Conservation (phyloP, 2,797 vertebrate genomes). For the Mus minutoides region DNA sequence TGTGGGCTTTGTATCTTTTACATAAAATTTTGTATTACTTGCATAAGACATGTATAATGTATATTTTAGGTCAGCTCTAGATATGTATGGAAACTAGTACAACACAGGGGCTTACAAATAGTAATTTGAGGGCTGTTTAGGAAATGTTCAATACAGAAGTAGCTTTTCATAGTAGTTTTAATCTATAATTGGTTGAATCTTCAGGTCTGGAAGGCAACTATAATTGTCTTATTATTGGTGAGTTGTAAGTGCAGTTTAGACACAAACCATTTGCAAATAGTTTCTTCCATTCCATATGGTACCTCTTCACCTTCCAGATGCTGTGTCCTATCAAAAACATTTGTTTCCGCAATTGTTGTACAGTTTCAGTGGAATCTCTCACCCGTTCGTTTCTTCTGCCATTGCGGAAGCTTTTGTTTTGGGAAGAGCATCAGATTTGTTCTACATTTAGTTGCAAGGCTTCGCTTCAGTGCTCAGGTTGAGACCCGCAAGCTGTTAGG, state of each 20-base stretch:
- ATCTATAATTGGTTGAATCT: neutral
- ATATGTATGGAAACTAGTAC: neutral
- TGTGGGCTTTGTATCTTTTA: too few species aligned
- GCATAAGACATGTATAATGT: neutral
- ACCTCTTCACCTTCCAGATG: neutral
- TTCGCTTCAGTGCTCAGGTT: neutral
- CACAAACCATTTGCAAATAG: conserved; percentile 5
- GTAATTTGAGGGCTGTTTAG: neutral
- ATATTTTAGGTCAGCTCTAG: neutral
- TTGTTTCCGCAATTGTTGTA: neutral
- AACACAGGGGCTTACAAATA: neutral
- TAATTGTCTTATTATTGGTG: neutral
- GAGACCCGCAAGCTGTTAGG: neutral
- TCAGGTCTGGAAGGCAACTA: neutral
- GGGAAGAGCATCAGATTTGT: neutral
- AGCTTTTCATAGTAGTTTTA: neutral
- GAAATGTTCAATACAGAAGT: neutral
- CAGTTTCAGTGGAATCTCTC: neutral
- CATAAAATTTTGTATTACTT: neutral
- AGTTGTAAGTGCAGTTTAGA: neutral
- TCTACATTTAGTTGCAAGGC: neutral
- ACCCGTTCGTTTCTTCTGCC: neutral
- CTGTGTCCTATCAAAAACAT: neutral
- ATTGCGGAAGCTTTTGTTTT: neutral
- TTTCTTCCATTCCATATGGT: neutral